Evolutionary conservation across 64 coral and sea anemone species (phyloP), one percentile per base, ranked within the genome.

Genomic region (Actinia tenebrosa): DNA sequence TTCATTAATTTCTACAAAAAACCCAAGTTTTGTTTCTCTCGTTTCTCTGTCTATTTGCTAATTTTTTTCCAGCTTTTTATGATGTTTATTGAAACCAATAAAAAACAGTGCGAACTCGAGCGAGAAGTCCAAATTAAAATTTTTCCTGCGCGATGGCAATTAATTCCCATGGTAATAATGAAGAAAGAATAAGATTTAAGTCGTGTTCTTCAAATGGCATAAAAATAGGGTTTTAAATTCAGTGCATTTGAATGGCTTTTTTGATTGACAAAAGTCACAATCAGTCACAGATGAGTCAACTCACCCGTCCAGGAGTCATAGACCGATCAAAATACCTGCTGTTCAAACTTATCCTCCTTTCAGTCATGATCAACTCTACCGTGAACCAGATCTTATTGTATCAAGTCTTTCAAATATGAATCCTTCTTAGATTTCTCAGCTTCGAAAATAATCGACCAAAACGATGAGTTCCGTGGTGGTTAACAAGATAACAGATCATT

Each of bases 401-500:
- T 11, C 5, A 75, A n/a, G 69, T 30, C 69, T 30, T 20, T 42
- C 8, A 14, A 75, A 30, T 10, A 75, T 75, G 69, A 75, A 75
- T 75, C 69, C 69, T 26, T 75, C 43, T 53, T 53, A 81, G 45
- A 81, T 81, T 37, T 81, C 50, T 44, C 18, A 3, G 44, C 79
- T 53, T 81, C 42, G 20, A 53, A 81, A 50, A 75, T 22, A 75
- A 20, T 81, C 18, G 11, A 53, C 18, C 27, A n/a, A 81, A 53
- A 81, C 8, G 30, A 97, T 97, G 94, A 87, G 88, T 27, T 92
- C 94, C 0, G 94, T 97, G 11, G 88, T 87, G 23, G 94, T 97
- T n/a, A 83, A 97, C 54, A 87, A 93, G 62, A 97, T 97, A 53
- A 78, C 91, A 11, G 94, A 97, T 80, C 91, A 97, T 47, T 97